Percentiles rank a stretch among this genome's conserved stretches.
phyloP scores from a whole-genome alignment of 2,888 invertebrate genomes.

The Mesorhabditis belari region DNA sequence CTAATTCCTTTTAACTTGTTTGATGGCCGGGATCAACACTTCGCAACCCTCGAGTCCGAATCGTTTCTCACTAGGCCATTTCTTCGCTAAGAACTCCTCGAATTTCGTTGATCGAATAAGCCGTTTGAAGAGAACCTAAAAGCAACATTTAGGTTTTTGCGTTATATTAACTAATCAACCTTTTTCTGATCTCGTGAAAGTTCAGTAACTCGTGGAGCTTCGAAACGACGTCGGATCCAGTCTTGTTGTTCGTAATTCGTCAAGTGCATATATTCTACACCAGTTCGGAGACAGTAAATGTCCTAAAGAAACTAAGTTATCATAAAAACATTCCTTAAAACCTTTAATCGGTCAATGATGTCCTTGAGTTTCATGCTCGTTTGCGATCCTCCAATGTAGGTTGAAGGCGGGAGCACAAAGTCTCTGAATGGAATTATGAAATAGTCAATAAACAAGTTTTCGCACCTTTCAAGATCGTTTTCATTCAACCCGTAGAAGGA shows the following conservation, averaged over 20 bases:
- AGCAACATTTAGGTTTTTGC: neutral
- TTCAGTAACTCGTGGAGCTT: slow-evolving; percentile 76
- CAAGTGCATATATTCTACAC: slow-evolving; percentile 99
- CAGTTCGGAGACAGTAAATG: slow-evolving; percentile 93
- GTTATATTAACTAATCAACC: slow-evolving; percentile 13
- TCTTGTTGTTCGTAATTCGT: slow-evolving; percentile 96
- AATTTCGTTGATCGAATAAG: slow-evolving; percentile 80
- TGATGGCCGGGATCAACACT: slow-evolving; percentile 93
- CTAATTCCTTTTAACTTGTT: slow-evolving; percentile 61
- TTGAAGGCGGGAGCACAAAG: slow-evolving; percentile 92
- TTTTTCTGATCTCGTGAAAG: slow-evolving; percentile 83
- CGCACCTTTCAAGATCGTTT: slow-evolving; percentile 59
- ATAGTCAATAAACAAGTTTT: too few species aligned
- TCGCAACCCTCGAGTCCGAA: slow-evolving; percentile 99
- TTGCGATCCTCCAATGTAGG: slow-evolving; percentile 77
- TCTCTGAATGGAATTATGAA: slow-evolving; percentile 62
- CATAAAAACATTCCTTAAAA: too few species aligned
- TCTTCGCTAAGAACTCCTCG: slow-evolving; percentile 93
- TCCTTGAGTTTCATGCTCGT: slow-evolving; percentile 79
- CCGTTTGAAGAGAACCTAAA: slow-evolving; percentile 74
- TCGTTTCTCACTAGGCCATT: slow-evolving; percentile 97
- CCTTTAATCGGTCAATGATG: slow-evolving; percentile 78
- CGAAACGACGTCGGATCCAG: slow-evolving; percentile 87
- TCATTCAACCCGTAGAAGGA: slow-evolving; percentile 87
- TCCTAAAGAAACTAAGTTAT: too few species aligned